Evolutionary conservation across 23 tunicate genomes (phyloP), one percentile per base, ranked within the genome.

Genomic region (Ciona savignyi): DNA sequence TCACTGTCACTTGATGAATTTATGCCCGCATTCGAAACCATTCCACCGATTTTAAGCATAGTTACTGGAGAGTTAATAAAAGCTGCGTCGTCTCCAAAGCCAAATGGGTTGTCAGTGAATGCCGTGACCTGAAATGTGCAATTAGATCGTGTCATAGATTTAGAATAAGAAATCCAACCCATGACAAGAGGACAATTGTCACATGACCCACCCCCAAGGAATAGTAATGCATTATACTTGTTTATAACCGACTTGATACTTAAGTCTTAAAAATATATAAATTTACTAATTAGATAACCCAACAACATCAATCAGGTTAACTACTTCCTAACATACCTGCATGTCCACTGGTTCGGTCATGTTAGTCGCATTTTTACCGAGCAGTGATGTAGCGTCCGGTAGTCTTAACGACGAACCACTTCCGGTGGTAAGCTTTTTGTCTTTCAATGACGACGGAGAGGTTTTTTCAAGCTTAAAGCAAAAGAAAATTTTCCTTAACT

Each of bases 11-110:
- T 15, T 6, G 56, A 42, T 15, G 15, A 6, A 42, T 42, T 42
- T 42, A 15, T 15, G 9, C 56, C 56, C 9, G 11, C 15, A 15
- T 42, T 42, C 56, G 9, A 9, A 42, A 15, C 15, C 56, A 42
- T 42, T 42, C 56, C 56, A 9, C 83, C 95, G 6, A 94, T 75
- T 42, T 87, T 87, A 2, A 94, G 78, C 95, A 94, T 87, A 15
- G 99, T 94, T 0, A 94, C 95, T 0, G 99, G 90, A 2, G 99
- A 94, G 49, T 87, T 74, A 22, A 94, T 87, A 3, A 94, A 76
- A 19, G 99, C 95, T 6, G 99, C 99, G 71, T 94, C 95, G 0
- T 94, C 99, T 19, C 89, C 94, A 62, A 91, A 91, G 2, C 88
- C 91, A 63, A 91, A 85, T 32, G 97, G 97, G 42, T 91, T 91